Evolutionary conservation across 2,113 vertebrate species (phyloP).

Genomic region (Bombycilla garrulus): DNA sequence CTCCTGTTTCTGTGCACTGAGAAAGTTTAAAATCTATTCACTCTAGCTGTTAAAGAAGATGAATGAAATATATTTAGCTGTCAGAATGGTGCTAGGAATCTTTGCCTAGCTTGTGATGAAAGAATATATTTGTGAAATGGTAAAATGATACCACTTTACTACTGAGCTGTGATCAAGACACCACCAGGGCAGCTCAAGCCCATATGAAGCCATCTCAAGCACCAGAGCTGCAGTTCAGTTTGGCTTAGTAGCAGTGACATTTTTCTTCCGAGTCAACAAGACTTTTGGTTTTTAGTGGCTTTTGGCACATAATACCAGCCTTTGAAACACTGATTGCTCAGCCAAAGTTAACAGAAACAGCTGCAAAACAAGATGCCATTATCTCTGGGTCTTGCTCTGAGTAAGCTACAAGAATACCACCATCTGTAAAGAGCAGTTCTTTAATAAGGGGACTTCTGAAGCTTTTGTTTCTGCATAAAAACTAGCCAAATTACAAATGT

Average conservation of each 20-base stretch:
- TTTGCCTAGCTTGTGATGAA: not conserved
- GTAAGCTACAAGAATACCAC: not conserved
- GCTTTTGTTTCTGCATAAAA: slow-evolving; percentile 12
- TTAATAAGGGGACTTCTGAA: slow-evolving; percentile 40
- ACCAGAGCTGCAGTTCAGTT: not conserved
- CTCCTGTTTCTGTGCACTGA: not conserved
- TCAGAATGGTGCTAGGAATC: not conserved
- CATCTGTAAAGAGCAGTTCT: slow-evolving; percentile 48
- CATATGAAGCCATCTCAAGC: not conserved
- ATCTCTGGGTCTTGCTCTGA: slow-evolving; percentile 35
- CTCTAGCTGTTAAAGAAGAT: not conserved
- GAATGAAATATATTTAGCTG: not conserved
- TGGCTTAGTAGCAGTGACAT: not conserved
- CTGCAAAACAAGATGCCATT: slow-evolving; percentile 52
- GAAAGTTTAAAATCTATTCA: not conserved
- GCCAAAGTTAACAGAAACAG: slow-evolving; percentile 59
- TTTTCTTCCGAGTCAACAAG: slow-evolving; percentile 12
- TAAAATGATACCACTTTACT: not conserved
- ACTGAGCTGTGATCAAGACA: not conserved
- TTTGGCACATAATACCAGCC: slow-evolving; percentile 16
- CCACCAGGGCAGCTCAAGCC: not conserved
- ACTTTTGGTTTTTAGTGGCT: slow-evolving; percentile 3
- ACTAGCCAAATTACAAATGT: slow-evolving; percentile 11
- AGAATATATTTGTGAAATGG: not conserved
- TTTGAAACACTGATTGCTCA: slow-evolving; percentile 44